Percentiles rank a stretch among this genome's conserved stretches.
These are phyloP conservation scores for Xenopus laevis DNA, from an alignment of 2,113 vertebrate genomes.

Conservation along the genomic window DNA sequence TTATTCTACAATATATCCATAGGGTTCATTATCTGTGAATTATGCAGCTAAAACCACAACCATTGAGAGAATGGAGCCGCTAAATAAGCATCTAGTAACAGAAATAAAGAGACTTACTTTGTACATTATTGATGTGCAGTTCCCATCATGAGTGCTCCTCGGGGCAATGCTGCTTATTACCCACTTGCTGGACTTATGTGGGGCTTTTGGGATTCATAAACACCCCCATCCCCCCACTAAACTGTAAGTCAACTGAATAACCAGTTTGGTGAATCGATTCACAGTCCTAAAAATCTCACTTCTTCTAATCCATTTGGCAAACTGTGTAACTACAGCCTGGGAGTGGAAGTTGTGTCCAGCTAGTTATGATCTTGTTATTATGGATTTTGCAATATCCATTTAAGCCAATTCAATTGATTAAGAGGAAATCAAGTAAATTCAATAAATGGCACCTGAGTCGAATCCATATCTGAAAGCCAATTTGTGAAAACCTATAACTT, in stretches of 20 bases:
- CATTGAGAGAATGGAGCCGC: background rate
- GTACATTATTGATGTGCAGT: background rate
- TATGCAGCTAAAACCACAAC: too few species aligned
- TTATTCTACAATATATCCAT: too few species aligned
- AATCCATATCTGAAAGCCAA: background rate
- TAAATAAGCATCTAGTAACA: background rate
- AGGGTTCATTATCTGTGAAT: too few species aligned
- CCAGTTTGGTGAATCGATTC: background rate
- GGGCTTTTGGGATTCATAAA: background rate
- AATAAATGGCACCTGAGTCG: background rate
- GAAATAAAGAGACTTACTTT: background rate
- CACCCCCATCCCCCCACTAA: background rate
- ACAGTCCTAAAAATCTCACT: background rate
- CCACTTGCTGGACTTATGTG: background rate
- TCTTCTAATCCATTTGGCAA: background rate
- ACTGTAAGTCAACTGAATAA: background rate
- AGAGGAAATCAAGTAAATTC: background rate
- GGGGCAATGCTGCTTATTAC: background rate
- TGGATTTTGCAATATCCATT: background rate
- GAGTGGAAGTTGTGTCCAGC: background rate
- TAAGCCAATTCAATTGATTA: background rate
- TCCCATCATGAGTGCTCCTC: background rate
- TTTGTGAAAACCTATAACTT: background rate
- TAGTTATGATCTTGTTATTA: constrained; percentile 3
- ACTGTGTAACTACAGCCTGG: background rate